A percentile compares a stretch with the other conserved stretches of the same genome.
Evolutionary conservation across 2,113 vertebrate species (phyloP).

Genomic region (human (Homo sapiens)): DNA sequence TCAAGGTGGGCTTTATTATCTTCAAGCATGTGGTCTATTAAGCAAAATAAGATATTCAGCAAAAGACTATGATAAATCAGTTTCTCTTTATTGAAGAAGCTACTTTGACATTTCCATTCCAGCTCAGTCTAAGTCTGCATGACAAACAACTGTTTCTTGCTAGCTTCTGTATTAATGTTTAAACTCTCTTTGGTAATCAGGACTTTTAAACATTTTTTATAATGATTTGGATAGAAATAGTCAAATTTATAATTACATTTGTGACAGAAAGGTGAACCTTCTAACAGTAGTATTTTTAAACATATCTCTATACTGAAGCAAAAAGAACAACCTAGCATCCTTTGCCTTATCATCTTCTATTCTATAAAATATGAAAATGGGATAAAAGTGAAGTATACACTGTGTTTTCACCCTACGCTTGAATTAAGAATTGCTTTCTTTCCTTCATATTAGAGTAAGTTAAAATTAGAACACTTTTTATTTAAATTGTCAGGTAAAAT

Average conservation of each 20-base stretch:
- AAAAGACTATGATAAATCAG: background rate
- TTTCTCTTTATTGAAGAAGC: background rate
- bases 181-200: background rate
- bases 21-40: background rate
- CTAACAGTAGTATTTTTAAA: background rate
- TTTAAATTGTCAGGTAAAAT: background rate
- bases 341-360: background rate
- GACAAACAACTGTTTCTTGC: background rate
- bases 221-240: constrained; percentile 34
- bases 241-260: background rate
- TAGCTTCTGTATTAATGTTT: background rate
- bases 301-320: background rate
- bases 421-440: background rate
- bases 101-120: background rate
- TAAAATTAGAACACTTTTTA: constrained; percentile 21
- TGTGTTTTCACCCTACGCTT: background rate
- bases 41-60: background rate
- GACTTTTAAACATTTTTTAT: background rate
- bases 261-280: background rate
- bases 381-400: background rate
- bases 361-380: background rate
- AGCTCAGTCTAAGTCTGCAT: background rate
- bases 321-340: background rate
- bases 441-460: background rate
- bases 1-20: background rate